Base-by-base conservation (phyloP, 2,888 invertebrate genomes). In the Hyposoter didymator region DNA sequence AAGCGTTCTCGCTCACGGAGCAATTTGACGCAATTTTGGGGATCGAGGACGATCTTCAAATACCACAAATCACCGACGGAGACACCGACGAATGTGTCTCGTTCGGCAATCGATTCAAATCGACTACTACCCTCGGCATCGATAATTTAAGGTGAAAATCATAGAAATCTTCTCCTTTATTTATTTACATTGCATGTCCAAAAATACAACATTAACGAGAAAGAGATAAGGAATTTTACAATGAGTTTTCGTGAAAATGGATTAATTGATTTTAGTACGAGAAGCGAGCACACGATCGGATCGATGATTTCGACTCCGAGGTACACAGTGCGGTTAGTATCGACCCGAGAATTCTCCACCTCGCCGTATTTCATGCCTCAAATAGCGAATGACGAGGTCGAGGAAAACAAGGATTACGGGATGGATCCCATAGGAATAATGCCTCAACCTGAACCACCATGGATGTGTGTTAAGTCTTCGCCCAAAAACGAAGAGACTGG, bases 11-110 rank as follows among this genome's bases (percentile, higher is more conserved):
- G 17, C 80, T 91, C n/a, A 90, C 94, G 0, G 88, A 89, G 3
- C 90, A 90, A 87, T 93, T 94, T 78, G 90, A 92, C 78, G 78
- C 88, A 7, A 85, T 90, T 64, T 84, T 93, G 70, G 89, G 88
- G 6, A 87, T 88, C 75, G 84, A 89, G 10, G 87, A 32, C 69
- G 84, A 22, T 49, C 84, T 78, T 75, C 75, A 86, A 66, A 84
- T 80, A 12, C 79, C 73, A 10, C 75, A 88, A 8, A 86, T 78
- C n/a, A 32, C 39, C 10, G 39, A 70, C 0, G 66, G 79, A 49
- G 87, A 88, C 35, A 86, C 87, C 45, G 87, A 87, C 17, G 90
- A 88, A 35, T 89, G 88, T 81, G 55, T 90, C 1, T 82, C 90
- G 62, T 86, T 91, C 69, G 80, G 89, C 69, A 85, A 85, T 78